Evolutionary conservation across 2,888 invertebrate species (phyloP).

Genomic region (Drosophila melanosoma): DNA sequence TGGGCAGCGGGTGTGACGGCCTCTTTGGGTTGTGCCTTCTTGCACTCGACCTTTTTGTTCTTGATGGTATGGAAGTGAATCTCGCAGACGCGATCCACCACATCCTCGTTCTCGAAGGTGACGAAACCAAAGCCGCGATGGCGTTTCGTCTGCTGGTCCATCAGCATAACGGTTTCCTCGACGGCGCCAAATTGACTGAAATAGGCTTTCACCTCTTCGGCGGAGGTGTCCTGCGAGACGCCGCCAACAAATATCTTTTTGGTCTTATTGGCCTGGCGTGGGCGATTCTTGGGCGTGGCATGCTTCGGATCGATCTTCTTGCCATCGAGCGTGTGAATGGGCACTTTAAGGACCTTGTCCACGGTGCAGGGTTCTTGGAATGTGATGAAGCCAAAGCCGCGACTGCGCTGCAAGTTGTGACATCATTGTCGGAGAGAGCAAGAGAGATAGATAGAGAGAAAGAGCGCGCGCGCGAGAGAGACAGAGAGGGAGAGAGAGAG

Average conservation of each 20-base stretch:
- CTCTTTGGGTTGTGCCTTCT: conserved; percentile 96
- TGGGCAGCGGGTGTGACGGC: conserved; percentile 91
- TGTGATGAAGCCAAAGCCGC: conserved; percentile 96
- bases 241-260: conserved; percentile 97
- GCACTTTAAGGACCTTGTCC: conserved; percentile 95
- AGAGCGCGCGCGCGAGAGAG: not conserved
- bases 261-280: conserved; percentile 93
- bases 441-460: conserved; percentile 11
- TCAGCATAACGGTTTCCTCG: conserved; percentile 96
- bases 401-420: conserved; percentile 90
- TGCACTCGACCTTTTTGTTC: conserved; percentile 96
- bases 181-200: conserved; percentile 96
- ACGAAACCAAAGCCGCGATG: conserved; percentile 96
- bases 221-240: conserved; percentile 95
- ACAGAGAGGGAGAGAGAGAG: not conserved
- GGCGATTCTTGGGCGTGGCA: conserved; percentile 95
- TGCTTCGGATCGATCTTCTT: conserved; percentile 98
- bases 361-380: conserved; percentile 96
- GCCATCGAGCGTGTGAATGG: conserved; percentile 95
- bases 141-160: conserved; percentile 97
- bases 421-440: conserved; percentile 15
- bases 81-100: conserved; percentile 96
- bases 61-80: conserved; percentile 97
- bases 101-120: conserved; percentile 95
- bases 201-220: conserved; percentile 95